Evolutionary conservation across 2,888 invertebrate genomes (phyloP), one percentile per base, ranked within the genome.

Genomic region (Seira sanloemensis): DNA sequence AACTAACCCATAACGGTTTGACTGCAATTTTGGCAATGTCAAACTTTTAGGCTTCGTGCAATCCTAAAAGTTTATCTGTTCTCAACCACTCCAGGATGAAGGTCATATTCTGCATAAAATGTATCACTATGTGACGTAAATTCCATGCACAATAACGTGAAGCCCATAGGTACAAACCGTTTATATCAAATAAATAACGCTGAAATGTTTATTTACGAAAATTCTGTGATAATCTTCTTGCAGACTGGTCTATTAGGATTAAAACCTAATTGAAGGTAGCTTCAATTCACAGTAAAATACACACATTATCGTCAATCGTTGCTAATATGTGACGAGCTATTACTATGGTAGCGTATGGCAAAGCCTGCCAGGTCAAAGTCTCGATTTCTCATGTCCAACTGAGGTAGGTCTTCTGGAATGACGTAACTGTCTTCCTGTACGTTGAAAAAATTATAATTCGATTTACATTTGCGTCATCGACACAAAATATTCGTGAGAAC

Each of bases 351-450:
- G 62, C 37, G 26, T 1, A 81, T 75, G 0, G 81, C 81, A 21
- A 75, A 81, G 0, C 81, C 81, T n/a, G 81, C 81, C 37, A 81
- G 27, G 25, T 81, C 81, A 65, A 81, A 81, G 18, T 81, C 69
- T 18, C 67, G n/a, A 24, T 75, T 71, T 58, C 21, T 78, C 0
- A 69, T 81, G 27, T 72, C 82, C 4, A 78, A 76, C 12, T 72
- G 67, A 7, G 86, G 86, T 26, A 83, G 67, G 62, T 86, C 86
- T 65, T 86, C 86, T 5, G 86, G 86, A 25, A 86, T 86, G 4
- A 86, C 86, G 9, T 79, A 37, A 5, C 66, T 68, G 58, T 76
- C 86, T 23, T 77, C 78, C 83, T 86, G 19, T 16, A 66, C 25
- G n/a, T 18, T 68, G 1, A 24, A 65, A 62, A 62, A 66, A 67